A percentile compares a stretch with the other conserved stretches of the same genome.
Conservation (phyloP, 2,888 invertebrate species). For the Tanaodytes sp. region DNA sequence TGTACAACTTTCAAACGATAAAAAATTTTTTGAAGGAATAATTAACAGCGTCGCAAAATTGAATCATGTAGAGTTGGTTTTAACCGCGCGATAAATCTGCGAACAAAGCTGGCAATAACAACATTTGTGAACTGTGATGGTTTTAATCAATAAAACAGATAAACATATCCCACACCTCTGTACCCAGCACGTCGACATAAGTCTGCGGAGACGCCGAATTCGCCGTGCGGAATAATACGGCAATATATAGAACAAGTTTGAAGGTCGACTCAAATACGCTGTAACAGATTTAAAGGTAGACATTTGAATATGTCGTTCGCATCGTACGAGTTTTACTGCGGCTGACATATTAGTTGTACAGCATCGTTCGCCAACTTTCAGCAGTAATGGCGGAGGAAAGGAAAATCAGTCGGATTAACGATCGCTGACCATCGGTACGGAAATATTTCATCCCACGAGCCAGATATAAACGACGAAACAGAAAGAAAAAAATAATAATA, state of each 20-base stretch:
- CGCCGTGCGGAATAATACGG: slow-evolving; percentile 34
- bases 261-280: slow-evolving; percentile 32
- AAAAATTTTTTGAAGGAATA: too few species aligned
- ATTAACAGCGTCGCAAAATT: too few species aligned
- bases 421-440: too few species aligned
- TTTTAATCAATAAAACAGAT: slow-evolving; percentile 24
- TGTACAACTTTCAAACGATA: too few species aligned
- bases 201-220: slow-evolving; percentile 15
- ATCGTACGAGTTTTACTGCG: too few species aligned
- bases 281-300: too few species aligned
- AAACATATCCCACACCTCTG: slow-evolving; percentile 7
- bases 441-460: background rate
- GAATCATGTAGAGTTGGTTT: too few species aligned
- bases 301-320: slow-evolving; percentile 37
- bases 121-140: too few species aligned
- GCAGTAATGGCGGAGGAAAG: too few species aligned
- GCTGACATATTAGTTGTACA: slow-evolving; percentile 36
- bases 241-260: slow-evolving; percentile 36
- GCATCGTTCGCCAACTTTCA: too few species aligned
- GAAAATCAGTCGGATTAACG: slow-evolving; percentile 23
- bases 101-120: too few species aligned
- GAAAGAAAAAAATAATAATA: background rate
- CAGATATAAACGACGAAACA: background rate
- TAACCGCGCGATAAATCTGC: background rate
- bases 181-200: slow-evolving; percentile 19